These are phyloP conservation scores for Miltochrista miniata DNA, from an alignment of 2,888 invertebrate genomes.

Conservation along the genomic window DNA sequence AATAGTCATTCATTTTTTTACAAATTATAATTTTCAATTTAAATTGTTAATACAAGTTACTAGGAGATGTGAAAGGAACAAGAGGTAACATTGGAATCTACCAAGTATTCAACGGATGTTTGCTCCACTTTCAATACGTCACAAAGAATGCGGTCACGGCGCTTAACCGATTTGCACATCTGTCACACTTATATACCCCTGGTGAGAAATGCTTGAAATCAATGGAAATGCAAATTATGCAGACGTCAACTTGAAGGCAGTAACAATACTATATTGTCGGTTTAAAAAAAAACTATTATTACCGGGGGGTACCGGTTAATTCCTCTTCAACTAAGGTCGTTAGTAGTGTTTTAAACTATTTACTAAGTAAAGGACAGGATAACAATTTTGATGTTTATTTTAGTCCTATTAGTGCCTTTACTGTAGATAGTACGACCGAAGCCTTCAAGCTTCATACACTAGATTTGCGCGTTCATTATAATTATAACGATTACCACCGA, in stretches of 20 bases:
- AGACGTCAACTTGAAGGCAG: neutral
- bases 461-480: too few relatives aligned
- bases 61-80: slow-evolving; percentile 38
- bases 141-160: slow-evolving; percentile 74
- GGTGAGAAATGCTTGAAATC: slow-evolving; percentile 6
- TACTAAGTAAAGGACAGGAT: too few relatives aligned
- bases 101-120: slow-evolving; percentile 62
- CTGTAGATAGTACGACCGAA: too few relatives aligned
- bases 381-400: too few relatives aligned
- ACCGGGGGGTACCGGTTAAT: too few relatives aligned
- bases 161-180: slow-evolving; percentile 47
- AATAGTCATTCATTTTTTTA: too few relatives aligned
- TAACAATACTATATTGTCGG: neutral
- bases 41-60: slow-evolving; percentile 7
- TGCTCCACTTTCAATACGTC: slow-evolving; percentile 66
- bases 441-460: too few relatives aligned
- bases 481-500: too few relatives aligned
- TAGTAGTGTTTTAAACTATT: too few relatives aligned
- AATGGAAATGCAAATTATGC: neutral
- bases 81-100: slow-evolving; percentile 53
- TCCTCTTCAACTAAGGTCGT: too few relatives aligned
- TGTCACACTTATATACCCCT: slow-evolving; percentile 46
- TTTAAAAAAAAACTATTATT: neutral
- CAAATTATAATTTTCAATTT: too few relatives aligned
- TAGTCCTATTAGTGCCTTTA: too few relatives aligned